phyloP scores from a whole-genome alignment of 2,797 vertebrate genomes.

The Trachops cirrhosus region DNA sequence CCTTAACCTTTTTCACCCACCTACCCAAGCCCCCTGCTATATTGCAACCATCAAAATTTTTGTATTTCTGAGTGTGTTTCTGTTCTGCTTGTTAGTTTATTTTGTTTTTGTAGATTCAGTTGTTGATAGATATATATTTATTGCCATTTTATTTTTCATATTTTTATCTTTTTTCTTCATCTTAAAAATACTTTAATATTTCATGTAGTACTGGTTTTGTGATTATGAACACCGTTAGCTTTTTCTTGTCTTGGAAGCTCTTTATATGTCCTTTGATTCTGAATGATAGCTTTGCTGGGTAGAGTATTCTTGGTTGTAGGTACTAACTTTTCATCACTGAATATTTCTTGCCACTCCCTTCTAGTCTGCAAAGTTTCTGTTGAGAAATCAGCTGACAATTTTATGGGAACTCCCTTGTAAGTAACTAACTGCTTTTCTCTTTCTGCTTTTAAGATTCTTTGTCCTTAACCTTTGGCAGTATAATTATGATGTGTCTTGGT shows the following conservation, averaged over 20 bases:
- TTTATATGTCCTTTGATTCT: not conserved
- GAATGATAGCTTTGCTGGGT: not conserved
- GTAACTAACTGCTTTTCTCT: not conserved
- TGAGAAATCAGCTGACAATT: not conserved
- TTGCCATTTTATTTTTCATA: not conserved
- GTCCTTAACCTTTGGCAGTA: not conserved
- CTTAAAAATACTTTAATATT: not conserved
- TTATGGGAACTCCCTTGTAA: not conserved
- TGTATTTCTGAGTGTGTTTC: not conserved
- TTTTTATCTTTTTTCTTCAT: not conserved
- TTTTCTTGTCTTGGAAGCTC: not conserved
- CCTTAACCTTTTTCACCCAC: not conserved
- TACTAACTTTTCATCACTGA: not conserved
- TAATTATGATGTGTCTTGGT: not conserved
- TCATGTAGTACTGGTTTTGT: not conserved
- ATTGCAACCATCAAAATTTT: not conserved
- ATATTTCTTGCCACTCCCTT: not conserved
- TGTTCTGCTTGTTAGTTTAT: not conserved
- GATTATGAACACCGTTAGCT: not conserved
- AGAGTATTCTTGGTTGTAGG: not conserved
- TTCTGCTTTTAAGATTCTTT: not conserved
- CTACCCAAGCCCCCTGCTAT: not conserved
- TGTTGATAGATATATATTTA: not conserved
- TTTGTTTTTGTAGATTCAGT: not conserved
- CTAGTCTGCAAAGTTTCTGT: not conserved